Evolutionary conservation across 2,113 vertebrate genomes (phyloP).

Genomic region (Myiozetetes cayanensis): DNA sequence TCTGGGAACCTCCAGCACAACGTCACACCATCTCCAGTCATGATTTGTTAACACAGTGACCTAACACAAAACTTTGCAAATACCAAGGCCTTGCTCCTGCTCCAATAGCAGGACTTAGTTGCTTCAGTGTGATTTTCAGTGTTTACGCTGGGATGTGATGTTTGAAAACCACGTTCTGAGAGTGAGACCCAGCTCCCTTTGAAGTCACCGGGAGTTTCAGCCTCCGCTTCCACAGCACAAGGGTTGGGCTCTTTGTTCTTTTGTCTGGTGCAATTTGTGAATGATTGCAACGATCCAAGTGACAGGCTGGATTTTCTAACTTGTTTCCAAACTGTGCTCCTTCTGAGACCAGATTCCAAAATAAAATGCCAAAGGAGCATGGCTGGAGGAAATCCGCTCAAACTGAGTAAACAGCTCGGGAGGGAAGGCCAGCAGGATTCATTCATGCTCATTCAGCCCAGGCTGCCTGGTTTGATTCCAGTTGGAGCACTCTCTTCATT

Average conservation of each 20-base stretch:
- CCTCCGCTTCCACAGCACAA: background rate
- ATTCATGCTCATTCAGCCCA: constrained; percentile 65
- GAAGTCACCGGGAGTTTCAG: constrained; percentile 24
- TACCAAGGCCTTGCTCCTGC: background rate
- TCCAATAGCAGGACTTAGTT: background rate
- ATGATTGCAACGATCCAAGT: background rate
- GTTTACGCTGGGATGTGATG: background rate
- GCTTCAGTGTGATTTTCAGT: background rate
- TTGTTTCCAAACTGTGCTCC: background rate
- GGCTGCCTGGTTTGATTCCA: constrained; percentile 70
- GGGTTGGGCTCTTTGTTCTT: constrained; percentile 37
- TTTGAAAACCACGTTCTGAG: background rate
- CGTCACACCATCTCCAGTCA: background rate
- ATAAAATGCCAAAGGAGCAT: constrained; percentile 25
- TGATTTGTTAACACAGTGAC: background rate
- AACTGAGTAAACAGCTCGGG: constrained; percentile 55
- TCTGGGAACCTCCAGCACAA: background rate
- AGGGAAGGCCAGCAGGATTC: constrained; percentile 68
- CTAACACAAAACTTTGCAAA: background rate
- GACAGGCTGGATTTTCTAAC: background rate
- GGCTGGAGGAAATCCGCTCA: constrained; percentile 63
- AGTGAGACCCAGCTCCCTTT: background rate
- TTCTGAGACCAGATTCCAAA: constrained; percentile 13
- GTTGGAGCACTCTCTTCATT: constrained; percentile 71
- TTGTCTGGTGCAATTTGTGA: constrained; percentile 25